phyloP scores from a whole-genome alignment of 2,888 invertebrate species.

The Apoda limacodes region DNA sequence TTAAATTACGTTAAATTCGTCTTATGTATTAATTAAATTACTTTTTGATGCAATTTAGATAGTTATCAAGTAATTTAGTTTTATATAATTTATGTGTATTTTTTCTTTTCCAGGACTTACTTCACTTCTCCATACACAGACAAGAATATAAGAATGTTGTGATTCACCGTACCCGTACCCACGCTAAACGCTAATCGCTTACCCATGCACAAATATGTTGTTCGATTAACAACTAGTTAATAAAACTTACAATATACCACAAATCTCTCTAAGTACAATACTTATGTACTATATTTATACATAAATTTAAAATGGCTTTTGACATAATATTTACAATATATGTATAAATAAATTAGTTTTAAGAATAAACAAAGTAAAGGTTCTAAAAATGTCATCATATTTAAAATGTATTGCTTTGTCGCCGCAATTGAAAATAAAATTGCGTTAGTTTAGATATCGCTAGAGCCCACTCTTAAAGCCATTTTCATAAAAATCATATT shows the following conservation, averaged over 20 bases:
- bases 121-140: constrained; percentile 75
- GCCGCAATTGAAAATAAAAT: constrained; percentile 24
- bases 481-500: too few species aligned
- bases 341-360: constrained; percentile 28
- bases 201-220: constrained; percentile 36
- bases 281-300: constrained; percentile 40
- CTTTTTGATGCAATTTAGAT: constrained; percentile 16
- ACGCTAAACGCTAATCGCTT: constrained; percentile 35
- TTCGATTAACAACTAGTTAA: too few species aligned
- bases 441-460: constrained; percentile 58
- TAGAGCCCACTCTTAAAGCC: constrained; percentile 48
- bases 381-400: constrained; percentile 29
- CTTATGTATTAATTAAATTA: too few species aligned
- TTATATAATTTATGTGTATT: constrained; percentile 4
- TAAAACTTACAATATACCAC: constrained; percentile 7
- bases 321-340: constrained; percentile 4
- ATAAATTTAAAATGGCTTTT: constrained; percentile 40
- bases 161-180: too few species aligned
- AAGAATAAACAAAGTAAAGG: constrained; percentile 36
- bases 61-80: constrained; percentile 8
- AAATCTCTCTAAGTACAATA: constrained; percentile 42
- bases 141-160: constrained; percentile 74
- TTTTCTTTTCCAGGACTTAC: constrained; percentile 69
- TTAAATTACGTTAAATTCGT: too few species aligned
- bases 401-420: constrained; percentile 30